A percentile compares a stretch with the other conserved stretches of the same genome.
These are phyloP conservation scores for Ascidia mentula DNA, from an alignment of 23 tunicate species.

Conservation along the genomic window DNA sequence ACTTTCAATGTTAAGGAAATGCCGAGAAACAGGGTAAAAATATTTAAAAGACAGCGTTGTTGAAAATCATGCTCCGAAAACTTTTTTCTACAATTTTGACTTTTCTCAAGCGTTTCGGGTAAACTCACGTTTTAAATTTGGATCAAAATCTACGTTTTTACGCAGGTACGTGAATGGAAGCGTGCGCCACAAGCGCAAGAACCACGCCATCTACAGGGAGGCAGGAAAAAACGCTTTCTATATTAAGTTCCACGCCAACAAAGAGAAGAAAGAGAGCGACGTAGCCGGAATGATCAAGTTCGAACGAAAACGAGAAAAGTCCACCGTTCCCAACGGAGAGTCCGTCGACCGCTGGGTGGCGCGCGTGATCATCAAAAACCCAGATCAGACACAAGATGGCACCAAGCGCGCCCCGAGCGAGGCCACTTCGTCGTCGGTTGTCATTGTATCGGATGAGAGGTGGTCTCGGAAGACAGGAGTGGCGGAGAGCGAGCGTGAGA, in stretches of 20 bases:
- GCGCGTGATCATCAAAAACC: conserved; percentile 74
- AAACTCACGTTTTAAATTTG: too few species aligned
- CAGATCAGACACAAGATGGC: conserved; percentile 28
- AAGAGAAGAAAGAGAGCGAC: not conserved
- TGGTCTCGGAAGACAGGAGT: conserved; percentile 52
- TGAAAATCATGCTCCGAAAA: too few species aligned
- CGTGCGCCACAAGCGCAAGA: conserved; percentile 22
- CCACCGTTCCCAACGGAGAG: conserved; percentile 15
- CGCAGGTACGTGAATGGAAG: conserved; percentile 57
- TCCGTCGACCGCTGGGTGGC: conserved; percentile 88
- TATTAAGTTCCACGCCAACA: conserved; percentile 16
- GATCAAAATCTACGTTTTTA: not conserved
- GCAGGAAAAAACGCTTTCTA: conserved; percentile 34
- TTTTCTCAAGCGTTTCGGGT: too few species aligned
- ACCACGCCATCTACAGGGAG: conserved; percentile 15
- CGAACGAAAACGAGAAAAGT: conserved; percentile 42
- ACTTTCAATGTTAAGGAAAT: too few species aligned
- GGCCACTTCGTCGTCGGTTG: conserved; percentile 45
- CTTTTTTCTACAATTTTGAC: too few species aligned
- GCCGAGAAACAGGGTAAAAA: too few species aligned
- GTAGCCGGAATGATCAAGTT: conserved; percentile 41
- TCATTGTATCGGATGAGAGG: conserved; percentile 46
- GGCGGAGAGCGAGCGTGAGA: conserved; percentile 45
- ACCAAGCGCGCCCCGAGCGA: conserved; percentile 19
- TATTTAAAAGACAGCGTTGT: too few species aligned